Base-by-base conservation (phyloP, 2,113 vertebrate species). In the Nothoprocta pentlandii region DNA sequence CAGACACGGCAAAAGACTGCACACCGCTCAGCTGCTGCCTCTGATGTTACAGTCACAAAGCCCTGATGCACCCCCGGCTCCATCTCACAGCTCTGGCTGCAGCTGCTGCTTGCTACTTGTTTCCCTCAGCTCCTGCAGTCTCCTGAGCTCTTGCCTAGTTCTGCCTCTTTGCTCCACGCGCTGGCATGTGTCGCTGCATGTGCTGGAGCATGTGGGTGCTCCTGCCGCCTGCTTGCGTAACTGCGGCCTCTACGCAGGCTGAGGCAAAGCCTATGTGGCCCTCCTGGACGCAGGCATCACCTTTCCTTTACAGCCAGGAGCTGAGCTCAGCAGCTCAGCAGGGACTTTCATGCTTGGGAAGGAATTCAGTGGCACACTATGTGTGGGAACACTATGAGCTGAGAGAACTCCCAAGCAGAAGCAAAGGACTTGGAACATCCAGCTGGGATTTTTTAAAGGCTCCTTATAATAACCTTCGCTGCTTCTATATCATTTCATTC, bases 121-220 rank as follows among this genome's bases (percentile, higher is more conserved):
- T 91, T 32, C 64, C 61, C 66, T 64, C 36, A 6, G 30, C 61
- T 83, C 74, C 58, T 76, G 8, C 75, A 49, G 59, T 8, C 62
- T 49, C 9, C n/a, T 1, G 36, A 39, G 36, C 34, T 34, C 47
- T 41, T 76, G 39, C 63, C 49, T 39, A 16, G 21, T 51, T 61
- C 75, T 80, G 46, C 62, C 67, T 56, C 12, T 69, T 59, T 46
- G 64, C 64, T 46, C 70, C 28, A 42, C 15, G 74, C 56, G 53
- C 4, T 11, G 16, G n/a, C 71, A 49, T 3, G 36, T 0, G 1
- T 12, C 14, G 1, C 0, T 17, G 26, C 30, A 13, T 0, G 0
- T 28, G 32, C 25, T 39, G 15, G 25, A 4, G 12, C 1, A 0
- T 10, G 42, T 15, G 47, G 9, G 14, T 64, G 53, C 85, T 44